Percentiles rank a stretch among this genome's conserved stretches.
phyloP scores from a whole-genome alignment of 2,888 invertebrate genomes.

The Arrhopalites spinosus region DNA sequence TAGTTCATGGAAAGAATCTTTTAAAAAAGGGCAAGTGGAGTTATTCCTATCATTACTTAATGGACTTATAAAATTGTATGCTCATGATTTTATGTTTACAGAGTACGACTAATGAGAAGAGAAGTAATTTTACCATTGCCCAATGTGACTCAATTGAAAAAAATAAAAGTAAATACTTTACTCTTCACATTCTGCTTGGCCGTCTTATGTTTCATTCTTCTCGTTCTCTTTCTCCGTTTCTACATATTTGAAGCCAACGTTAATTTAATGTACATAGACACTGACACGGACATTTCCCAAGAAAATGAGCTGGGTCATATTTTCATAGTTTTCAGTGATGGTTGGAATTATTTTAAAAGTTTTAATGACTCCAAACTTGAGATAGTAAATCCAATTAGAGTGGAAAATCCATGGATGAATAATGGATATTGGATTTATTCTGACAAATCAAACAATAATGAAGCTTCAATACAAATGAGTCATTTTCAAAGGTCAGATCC shows the following conservation, averaged over 20 bases:
- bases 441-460: neutral
- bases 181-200: neutral
- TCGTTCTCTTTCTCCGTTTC: neutral
- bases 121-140: no score
- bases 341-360: conserved; percentile 9
- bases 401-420: neutral
- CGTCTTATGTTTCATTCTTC: neutral
- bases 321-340: neutral
- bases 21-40: no score
- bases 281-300: neutral
- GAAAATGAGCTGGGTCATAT: neutral
- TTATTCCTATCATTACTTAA: no score
- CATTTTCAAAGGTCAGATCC: conserved; percentile 12
- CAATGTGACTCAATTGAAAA: no score
- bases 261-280: conserved; percentile 12
- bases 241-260: conserved; percentile 28
- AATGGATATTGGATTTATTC: conserved; percentile 19
- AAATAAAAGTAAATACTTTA: neutral
- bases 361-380: neutral
- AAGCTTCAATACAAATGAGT: neutral
- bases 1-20: no score
- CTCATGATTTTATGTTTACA: no score
- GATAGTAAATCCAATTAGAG: neutral
- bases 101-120: no score
- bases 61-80: no score